Evolutionary conservation across 2,113 vertebrate species (phyloP).

Genomic region (Picathartes gymnocephalus): DNA sequence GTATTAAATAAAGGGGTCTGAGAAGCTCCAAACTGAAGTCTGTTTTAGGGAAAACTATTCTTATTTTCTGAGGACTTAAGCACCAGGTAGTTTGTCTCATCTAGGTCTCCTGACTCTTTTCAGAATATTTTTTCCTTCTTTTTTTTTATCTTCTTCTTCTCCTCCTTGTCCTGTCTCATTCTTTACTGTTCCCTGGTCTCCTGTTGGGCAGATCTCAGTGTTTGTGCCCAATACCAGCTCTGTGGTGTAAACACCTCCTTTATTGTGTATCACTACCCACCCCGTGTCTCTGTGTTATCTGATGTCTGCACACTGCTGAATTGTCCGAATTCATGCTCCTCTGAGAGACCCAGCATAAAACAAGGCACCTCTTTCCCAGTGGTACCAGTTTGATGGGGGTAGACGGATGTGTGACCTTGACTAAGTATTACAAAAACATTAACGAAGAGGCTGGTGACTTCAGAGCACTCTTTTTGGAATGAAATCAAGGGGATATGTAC

Average conservation of each 20-base stretch:
- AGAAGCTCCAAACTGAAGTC: neutral
- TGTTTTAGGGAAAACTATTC: neutral
- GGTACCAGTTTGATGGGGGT: neutral
- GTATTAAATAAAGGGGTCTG: neutral
- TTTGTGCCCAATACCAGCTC: neutral
- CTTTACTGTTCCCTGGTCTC: neutral
- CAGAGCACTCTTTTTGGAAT: neutral
- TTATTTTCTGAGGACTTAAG: neutral
- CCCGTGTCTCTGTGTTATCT: neutral
- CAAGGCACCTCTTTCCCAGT: neutral
- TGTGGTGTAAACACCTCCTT: neutral
- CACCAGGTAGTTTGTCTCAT: neutral
- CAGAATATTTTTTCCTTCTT: neutral
- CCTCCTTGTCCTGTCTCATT: neutral
- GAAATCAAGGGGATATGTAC: neutral
- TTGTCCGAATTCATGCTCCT: neutral
- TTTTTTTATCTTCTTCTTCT: neutral
- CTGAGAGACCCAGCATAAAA: accelerated
- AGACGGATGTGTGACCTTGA: neutral
- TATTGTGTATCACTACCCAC: neutral
- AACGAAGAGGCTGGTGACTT: neutral
- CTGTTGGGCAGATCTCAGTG: neutral
- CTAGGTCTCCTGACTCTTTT: neutral
- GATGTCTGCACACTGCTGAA: neutral
- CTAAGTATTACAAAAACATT: neutral